Base-by-base conservation (phyloP, 2,888 invertebrate genomes). In the Zygaena filipendulae region DNA sequence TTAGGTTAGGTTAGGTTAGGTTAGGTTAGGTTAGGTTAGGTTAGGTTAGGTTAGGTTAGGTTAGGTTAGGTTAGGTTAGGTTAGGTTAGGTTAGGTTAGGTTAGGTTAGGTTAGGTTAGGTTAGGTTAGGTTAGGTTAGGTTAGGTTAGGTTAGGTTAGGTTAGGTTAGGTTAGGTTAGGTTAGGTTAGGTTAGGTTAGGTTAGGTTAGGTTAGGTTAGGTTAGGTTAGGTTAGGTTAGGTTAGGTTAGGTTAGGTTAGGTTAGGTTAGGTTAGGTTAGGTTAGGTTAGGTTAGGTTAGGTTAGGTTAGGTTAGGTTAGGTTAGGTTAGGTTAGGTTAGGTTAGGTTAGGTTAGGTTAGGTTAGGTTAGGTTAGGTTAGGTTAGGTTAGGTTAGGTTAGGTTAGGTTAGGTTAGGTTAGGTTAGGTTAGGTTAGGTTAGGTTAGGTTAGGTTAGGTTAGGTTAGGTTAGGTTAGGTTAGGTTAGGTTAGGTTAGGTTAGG, bases 281-380 rank as follows among this genome's bases (percentile, higher is more conserved):
- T 30, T 34, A 30, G 30, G 34, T 30, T 35, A 32, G 35, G 35
- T 32, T 35, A 32, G 32, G 35, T 35, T 35, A 35, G 35, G 32
- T 35, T 35, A 32, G 32, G 35, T 32, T 35, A 35, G 35, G 32
- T 32, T 32, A 32, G 32, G 35, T 35, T 35, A 35, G 35, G 35
- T 35, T 35, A 32, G 32, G 35, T 32, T 34, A 34, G 34, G 34
- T 34, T 34, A 34, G 34, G 34, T 35, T 35, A 31, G 32, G 35
- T 29, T 35, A 35, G 35, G 35, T 35, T 35, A 32, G 32, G 35
- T 35, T 35, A 35, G 35, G 31, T 32, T 32, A 35, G 35, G 35
- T 32, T 32, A 32, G 29, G 33, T 33, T 29, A 24, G 29, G 29
- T 25, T 24, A 25, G 24, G 25, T 25, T 24, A 25, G 29, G 21